These are phyloP conservation scores for Monopis laevigella DNA, from an alignment of 2,888 invertebrate species.

Conservation along the genomic window DNA sequence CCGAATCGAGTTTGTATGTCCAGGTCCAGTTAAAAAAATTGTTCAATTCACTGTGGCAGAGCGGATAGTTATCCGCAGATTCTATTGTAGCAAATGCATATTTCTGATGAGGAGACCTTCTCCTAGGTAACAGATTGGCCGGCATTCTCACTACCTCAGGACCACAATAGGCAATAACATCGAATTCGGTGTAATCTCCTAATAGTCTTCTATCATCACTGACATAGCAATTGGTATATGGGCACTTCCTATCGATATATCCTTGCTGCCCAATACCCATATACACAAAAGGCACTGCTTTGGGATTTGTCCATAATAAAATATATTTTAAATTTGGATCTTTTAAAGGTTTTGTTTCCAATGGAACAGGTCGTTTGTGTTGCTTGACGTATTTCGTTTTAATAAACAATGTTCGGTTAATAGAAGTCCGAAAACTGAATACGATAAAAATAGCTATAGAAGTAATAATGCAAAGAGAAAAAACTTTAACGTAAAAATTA, in stretches of 20 bases:
- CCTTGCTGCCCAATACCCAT: slow-evolving; percentile 15
- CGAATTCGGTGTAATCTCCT: slow-evolving; percentile 16
- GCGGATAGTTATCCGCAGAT: slow-evolving; percentile 19
- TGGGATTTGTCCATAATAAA: slow-evolving; percentile 18
- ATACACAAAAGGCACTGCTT: slow-evolving; percentile 17
- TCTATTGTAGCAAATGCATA: slow-evolving; percentile 21
- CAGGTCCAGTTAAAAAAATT: slow-evolving; percentile 23
- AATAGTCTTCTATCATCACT: slow-evolving; percentile 14
- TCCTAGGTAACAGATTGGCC: slow-evolving; percentile 1
- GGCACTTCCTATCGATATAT: slow-evolving; percentile 17
- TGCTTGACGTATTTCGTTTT: too few relatives aligned
- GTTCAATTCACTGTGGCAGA: slow-evolving; percentile 15
- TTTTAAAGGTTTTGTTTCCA: too few relatives aligned
- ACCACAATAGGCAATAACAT: slow-evolving; percentile 18
- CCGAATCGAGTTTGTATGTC: slow-evolving; percentile 20
- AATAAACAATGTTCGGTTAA: too few relatives aligned
- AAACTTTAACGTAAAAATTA: too few relatives aligned
- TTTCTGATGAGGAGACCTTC: slow-evolving; percentile 16
- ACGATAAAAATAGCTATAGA: too few relatives aligned
- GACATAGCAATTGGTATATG: slow-evolving; percentile 19
- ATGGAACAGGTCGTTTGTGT: too few relatives aligned
- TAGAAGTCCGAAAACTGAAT: too few relatives aligned
- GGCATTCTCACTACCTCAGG: slow-evolving; percentile 15
- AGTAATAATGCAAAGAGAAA: too few relatives aligned
- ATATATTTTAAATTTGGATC: slow-evolving; percentile 20